Evolutionary conservation across 2,113 vertebrate species (phyloP), one percentile per base, ranked within the genome.

Genomic region (Circaetus gallicus): DNA sequence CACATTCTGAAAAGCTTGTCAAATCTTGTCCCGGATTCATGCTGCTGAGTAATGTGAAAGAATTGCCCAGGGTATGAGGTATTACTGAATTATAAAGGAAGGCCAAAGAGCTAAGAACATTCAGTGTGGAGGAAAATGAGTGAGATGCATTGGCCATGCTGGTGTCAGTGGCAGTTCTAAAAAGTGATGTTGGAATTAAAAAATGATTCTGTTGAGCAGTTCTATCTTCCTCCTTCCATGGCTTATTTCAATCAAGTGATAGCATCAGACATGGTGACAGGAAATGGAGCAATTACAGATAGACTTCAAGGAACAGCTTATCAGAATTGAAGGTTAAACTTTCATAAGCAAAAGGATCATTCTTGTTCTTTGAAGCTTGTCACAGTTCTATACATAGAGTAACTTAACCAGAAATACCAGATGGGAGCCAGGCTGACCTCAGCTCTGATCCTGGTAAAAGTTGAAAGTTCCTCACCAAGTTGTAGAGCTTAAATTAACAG

Each of bases 221-320:
- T 89, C 59, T 81, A 1, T 80, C 58, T 88, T 82, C 28, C 31
- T 94, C 63, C 22, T 96, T 63, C 90, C 59, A 20, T 83, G 85
- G 82, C 59, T 95, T 85, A 21, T 76, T 96, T 93, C 95, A 92
- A 53, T 86, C 93, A 88, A 95, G 85, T 55, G 95, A 96, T 73
- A 89, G 62, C 82, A 94, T 97, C 92, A 43, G 78, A 19, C 6
- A 2, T 29, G 62, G 92, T n/a, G 79, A 66, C 65, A 92, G 96
- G 93, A 94, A 97, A 92, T 83, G 82, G 79, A 96, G 79, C 97
- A 93, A 89, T 96, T 95, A 86, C 82, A 96, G 90, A 93, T 59
- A 95, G 88, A 88, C 88, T 81, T 93, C 82, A 95, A 93, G 85
- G 90, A 97, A 70, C 70, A 53, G 92, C 87, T 94, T 91, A 93